A percentile compares a stretch with the other conserved stretches of the same genome.
phyloP scores from a whole-genome alignment of 2,113 vertebrate genomes.

The Silurus glanis region DNA sequence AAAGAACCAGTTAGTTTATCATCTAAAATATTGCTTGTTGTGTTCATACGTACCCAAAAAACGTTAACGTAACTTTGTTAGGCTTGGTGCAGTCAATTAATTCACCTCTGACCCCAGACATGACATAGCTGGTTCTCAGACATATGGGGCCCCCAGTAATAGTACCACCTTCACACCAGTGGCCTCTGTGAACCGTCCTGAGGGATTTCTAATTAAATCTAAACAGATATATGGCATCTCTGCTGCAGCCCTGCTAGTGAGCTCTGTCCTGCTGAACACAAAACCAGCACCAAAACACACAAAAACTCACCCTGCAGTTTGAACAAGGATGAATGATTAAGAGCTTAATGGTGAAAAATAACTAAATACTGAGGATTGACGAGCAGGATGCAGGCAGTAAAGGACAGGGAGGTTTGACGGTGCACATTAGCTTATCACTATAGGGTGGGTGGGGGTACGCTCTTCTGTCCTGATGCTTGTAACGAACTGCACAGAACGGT shows the following conservation, averaged over 20 bases:
- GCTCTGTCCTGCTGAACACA: slow-evolving; percentile 15
- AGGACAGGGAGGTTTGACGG: not conserved
- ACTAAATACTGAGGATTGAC: slow-evolving; percentile 7
- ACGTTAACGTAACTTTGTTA: slow-evolving; percentile 27
- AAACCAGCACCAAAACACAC: slow-evolving; percentile 1
- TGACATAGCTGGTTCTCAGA: slow-evolving; percentile 33
- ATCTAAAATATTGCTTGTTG: slow-evolving; percentile 3
- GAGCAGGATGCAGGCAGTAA: slow-evolving; percentile 19
- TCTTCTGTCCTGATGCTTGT: not conserved
- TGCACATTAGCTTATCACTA: not conserved
- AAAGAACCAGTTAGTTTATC: not conserved
- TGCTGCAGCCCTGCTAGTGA: slow-evolving; percentile 13
- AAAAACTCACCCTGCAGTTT: not conserved
- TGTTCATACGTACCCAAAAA: slow-evolving; percentile 9
- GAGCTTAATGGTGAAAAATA: not conserved
- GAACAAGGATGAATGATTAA: not conserved
- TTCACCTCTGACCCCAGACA: slow-evolving; percentile 42
- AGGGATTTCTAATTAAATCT: slow-evolving; percentile 52
- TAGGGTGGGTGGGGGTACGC: not conserved
- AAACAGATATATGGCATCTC: slow-evolving; percentile 44
- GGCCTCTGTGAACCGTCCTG: slow-evolving; percentile 9
- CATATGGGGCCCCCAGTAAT: slow-evolving; percentile 34
- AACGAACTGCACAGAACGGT: slow-evolving; percentile 6
- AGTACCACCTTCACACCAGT: slow-evolving; percentile 1
- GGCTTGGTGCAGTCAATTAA: not conserved